These are phyloP conservation scores for Cricetomys ansorgei DNA, from an alignment of 2,113 vertebrate genomes.

Conservation along the genomic window DNA sequence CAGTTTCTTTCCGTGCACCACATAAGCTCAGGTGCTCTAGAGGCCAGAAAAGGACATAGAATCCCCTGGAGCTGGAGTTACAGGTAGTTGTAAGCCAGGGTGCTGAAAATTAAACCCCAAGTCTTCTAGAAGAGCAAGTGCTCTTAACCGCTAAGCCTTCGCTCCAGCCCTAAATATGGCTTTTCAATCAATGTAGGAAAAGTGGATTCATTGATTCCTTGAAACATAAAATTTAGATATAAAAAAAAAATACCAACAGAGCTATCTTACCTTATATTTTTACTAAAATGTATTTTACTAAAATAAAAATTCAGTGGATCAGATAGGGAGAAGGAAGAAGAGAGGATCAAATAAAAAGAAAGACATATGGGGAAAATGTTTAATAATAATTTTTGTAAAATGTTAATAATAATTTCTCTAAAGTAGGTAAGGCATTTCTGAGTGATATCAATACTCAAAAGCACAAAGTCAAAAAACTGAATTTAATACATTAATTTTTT, in stretches of 20 bases:
- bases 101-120: neutral
- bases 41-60: neutral
- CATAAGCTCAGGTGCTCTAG: neutral
- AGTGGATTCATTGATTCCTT: neutral
- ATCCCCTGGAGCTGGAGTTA: neutral
- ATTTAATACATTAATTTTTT: neutral
- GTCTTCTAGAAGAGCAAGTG: neutral
- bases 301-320: constrained; percentile 16
- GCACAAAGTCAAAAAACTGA: neutral
- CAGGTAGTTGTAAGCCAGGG: neutral
- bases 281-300: constrained; percentile 21
- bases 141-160: neutral
- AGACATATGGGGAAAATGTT: neutral
- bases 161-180: neutral
- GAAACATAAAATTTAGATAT: neutral
- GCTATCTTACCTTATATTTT: neutral
- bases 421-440: neutral
- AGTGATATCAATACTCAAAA: neutral
- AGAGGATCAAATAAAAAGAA: neutral
- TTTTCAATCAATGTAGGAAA: neutral
- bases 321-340: neutral
- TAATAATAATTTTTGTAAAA: neutral
- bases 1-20: no score
- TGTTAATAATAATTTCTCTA: constrained; percentile 13
- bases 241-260: neutral